A percentile compares a stretch with the other conserved stretches of the same genome.
Evolutionary conservation across 2,797 vertebrate genomes (phyloP).

Genomic region (Sorex maritimensis): DNA sequence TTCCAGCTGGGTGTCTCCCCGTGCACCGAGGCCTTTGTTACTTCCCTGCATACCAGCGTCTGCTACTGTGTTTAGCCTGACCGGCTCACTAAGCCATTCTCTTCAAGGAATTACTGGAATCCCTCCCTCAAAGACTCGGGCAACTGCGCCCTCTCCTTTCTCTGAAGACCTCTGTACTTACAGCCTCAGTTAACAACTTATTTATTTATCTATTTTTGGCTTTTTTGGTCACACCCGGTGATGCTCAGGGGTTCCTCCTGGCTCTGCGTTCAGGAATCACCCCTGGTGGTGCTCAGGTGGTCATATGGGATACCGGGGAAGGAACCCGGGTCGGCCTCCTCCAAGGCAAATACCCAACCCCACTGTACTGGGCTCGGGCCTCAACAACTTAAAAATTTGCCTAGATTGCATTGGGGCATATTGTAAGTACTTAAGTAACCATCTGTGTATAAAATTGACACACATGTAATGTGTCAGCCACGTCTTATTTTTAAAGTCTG

Average conservation of each 20-base stretch:
- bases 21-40: no score
- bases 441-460: constrained; percentile 18
- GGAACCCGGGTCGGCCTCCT: no score
- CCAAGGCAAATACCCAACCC: no score
- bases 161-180: background rate
- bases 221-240: no score
- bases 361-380: background rate
- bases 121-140: constrained; percentile 4
- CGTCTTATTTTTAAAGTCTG: constrained; percentile 30
- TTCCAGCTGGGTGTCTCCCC: no score
- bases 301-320: no score
- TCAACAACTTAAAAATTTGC: background rate
- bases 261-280: no score
- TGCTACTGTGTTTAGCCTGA: background rate
- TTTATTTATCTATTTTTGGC: no score
- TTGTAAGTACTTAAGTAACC: constrained; percentile 44
- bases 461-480: background rate
- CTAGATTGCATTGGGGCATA: constrained; percentile 9
- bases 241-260: no score
- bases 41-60: background rate
- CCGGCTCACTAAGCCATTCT: background rate
- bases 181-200: constrained; percentile 22
- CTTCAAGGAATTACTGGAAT: background rate
- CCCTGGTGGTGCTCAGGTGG: no score
- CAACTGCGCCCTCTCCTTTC: background rate